Percentiles rank a stretch among this genome's conserved stretches.
Evolutionary conservation across 2,888 invertebrate species (phyloP).

Genomic region (Scaptodrosophila latifasciaeformis): DNA sequence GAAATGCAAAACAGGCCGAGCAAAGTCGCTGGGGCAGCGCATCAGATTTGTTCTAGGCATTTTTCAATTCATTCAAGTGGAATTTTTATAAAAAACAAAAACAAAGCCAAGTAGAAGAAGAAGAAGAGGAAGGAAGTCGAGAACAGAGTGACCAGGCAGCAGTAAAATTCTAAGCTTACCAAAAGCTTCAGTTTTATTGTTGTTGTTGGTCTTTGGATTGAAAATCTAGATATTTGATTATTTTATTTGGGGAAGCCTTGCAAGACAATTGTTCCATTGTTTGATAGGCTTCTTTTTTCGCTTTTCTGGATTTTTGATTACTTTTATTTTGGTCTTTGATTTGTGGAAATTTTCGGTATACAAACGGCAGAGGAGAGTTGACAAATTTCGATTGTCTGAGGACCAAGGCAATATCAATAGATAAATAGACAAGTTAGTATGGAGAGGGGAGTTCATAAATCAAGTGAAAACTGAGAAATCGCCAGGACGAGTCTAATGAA

Average conservation of each 20-base stretch:
- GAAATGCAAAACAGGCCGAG: slow-evolving; percentile 52
- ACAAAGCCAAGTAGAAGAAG: slow-evolving; percentile 5
- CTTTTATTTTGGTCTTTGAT: not conserved
- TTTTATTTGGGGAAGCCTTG: no score
- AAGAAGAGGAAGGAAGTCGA: slow-evolving; percentile 31
- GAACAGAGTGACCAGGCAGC: slow-evolving; percentile 23
- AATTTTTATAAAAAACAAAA: slow-evolving; percentile 48
- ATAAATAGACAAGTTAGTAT: no score
- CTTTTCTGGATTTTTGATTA: not conserved
- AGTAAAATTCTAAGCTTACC: no score
- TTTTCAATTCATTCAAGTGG: slow-evolving; percentile 68
- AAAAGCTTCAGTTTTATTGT: no score
- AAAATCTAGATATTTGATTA: slow-evolving; percentile 64
- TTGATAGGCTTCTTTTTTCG: not conserved
- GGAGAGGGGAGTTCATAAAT: slow-evolving; percentile 50
- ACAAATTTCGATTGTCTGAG: slow-evolving; percentile 56
- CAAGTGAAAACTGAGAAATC: slow-evolving; percentile 53
- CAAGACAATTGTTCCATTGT: slow-evolving; percentile 44
- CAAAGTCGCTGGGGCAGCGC: slow-evolving; percentile 24
- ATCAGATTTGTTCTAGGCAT: slow-evolving; percentile 63
- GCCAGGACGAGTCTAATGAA: slow-evolving; percentile 39
- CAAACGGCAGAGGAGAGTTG: slow-evolving; percentile 17
- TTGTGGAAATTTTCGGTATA: not conserved
- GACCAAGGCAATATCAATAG: no score
- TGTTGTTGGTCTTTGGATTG: slow-evolving; percentile 56